Evolutionary conservation across 2,113 vertebrate species (phyloP).

Genomic region (Atherinomorus stipes): DNA sequence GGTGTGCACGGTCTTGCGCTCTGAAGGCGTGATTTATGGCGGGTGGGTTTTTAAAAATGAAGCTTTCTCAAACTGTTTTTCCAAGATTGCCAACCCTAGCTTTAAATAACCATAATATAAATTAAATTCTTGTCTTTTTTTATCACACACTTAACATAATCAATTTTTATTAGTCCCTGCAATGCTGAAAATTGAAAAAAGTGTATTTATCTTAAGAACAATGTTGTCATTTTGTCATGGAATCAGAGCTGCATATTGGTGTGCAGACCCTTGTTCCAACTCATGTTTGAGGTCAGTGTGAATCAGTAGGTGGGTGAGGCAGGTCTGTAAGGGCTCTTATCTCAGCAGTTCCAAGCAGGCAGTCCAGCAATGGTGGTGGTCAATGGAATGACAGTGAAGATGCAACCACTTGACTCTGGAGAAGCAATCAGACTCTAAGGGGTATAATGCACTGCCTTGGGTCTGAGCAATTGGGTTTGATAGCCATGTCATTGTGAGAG

Average conservation of each 20-base stretch:
- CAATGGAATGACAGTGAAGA: conserved; percentile 75
- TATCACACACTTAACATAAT: neutral
- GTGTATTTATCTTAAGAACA: conserved; percentile 21
- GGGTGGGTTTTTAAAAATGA: too few relatives aligned
- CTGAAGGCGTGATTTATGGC: too few relatives aligned
- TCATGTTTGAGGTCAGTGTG: conserved; percentile 52
- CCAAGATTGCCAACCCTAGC: too few relatives aligned
- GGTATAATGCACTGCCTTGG: conserved; percentile 84
- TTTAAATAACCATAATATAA: neutral
- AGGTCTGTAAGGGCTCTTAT: conserved; percentile 62
- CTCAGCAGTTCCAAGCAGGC: conserved; percentile 52
- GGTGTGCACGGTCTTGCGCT: too few relatives aligned
- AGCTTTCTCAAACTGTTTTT: too few relatives aligned
- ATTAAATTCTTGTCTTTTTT: neutral
- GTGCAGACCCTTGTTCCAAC: conserved; percentile 5
- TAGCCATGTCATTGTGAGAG: conserved; percentile 84
- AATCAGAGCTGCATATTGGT: conserved; percentile 24
- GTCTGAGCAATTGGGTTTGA: conserved; percentile 86
- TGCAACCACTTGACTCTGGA: conserved; percentile 84
- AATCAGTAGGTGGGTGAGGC: conserved; percentile 48
- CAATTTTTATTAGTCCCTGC: neutral
- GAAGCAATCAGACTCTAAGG: conserved; percentile 84
- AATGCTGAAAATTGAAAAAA: neutral
- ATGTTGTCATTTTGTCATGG: conserved; percentile 10
- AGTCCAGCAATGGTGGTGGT: conserved; percentile 43